These are phyloP conservation scores for Bruchidius siliquastri DNA, from an alignment of 2,888 invertebrate genomes.

Conservation along the genomic window DNA sequence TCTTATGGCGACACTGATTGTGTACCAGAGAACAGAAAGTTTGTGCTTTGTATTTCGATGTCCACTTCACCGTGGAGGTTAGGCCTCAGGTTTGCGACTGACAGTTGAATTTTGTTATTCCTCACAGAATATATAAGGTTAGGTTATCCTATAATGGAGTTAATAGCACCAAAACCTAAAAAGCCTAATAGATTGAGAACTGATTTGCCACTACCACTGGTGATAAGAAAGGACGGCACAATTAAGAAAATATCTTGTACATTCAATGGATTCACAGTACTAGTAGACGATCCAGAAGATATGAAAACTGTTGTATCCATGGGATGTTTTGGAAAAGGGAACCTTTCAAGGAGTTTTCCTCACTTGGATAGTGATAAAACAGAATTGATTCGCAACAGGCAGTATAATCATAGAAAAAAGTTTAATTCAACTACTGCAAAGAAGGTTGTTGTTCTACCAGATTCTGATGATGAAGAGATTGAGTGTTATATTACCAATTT, in stretches of 20 bases:
- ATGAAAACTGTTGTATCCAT: conserved; percentile 61
- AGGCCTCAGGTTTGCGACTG: no score
- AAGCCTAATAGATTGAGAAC: conserved; percentile 40
- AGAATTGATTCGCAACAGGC: conserved; percentile 56
- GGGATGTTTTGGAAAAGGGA: conserved; percentile 75
- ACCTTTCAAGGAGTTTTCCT: conserved; percentile 41
- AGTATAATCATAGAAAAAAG: conserved; percentile 55
- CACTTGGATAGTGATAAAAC: conserved; percentile 41
- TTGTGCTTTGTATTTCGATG: no score
- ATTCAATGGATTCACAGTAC: conserved; percentile 65
- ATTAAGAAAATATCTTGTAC: conserved; percentile 56
- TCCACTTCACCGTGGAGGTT: no score
- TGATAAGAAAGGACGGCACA: conserved; percentile 47
- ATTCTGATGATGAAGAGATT: conserved; percentile 59
- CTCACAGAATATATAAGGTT: no score
- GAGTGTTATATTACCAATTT: conserved; percentile 59
- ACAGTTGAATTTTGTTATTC: no score
- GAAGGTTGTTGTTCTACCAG: conserved; percentile 59
- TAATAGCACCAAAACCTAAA: conserved; percentile 24
- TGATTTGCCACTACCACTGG: conserved; percentile 44
- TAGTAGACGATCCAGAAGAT: conserved; percentile 56
- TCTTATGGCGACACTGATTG: no score
- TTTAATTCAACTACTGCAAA: conserved; percentile 16
- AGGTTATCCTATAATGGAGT: no score
- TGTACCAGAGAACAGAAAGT: no score